Evolutionary conservation across 2,888 invertebrate species (phyloP).

Genomic region (Macaria notata): DNA sequence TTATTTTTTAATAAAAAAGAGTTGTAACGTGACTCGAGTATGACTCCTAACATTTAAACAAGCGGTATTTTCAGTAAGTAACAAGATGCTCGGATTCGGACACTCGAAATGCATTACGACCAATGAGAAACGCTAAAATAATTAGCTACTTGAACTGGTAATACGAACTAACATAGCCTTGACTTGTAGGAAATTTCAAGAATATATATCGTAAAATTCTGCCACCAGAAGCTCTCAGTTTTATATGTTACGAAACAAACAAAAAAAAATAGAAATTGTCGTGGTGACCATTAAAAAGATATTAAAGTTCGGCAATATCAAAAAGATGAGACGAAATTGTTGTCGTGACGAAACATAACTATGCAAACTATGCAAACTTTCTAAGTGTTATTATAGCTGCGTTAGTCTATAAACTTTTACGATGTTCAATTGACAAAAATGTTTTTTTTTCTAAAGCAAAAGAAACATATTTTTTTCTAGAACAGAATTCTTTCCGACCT

Average conservation of each 20-base stretch:
- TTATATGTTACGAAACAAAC: conserved; percentile 12
- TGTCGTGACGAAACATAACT: conserved; percentile 24
- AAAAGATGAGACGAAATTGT: conserved; percentile 21
- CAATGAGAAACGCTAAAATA: conserved; percentile 40
- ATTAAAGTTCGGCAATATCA: conserved; percentile 42
- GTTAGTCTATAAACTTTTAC: conserved; percentile 2
- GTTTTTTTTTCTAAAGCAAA: not conserved
- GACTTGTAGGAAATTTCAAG: conserved; percentile 37
- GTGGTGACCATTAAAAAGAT: conserved; percentile 46
- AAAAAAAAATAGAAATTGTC: conserved; percentile 17
- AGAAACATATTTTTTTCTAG: too few relatives aligned
- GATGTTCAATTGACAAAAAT: conserved; percentile 1
- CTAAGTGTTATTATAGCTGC: conserved; percentile 2
- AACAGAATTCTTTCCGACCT: too few relatives aligned
- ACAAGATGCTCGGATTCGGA: conserved; percentile 20
- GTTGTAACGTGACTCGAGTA: conserved; percentile 6
- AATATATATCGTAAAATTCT: not conserved
- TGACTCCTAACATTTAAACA: conserved; percentile 1
- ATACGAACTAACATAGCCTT: conserved; percentile 50
- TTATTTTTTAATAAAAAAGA: conserved; percentile 5
- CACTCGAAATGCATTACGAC: conserved; percentile 18
- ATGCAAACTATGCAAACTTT: conserved; percentile 11
- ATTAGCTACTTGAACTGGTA: conserved; percentile 44
- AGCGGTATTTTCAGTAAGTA: conserved; percentile 2
- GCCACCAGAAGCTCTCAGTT: not conserved